phyloP scores from a whole-genome alignment of 2,888 invertebrate genomes.

The Xanthia togata region DNA sequence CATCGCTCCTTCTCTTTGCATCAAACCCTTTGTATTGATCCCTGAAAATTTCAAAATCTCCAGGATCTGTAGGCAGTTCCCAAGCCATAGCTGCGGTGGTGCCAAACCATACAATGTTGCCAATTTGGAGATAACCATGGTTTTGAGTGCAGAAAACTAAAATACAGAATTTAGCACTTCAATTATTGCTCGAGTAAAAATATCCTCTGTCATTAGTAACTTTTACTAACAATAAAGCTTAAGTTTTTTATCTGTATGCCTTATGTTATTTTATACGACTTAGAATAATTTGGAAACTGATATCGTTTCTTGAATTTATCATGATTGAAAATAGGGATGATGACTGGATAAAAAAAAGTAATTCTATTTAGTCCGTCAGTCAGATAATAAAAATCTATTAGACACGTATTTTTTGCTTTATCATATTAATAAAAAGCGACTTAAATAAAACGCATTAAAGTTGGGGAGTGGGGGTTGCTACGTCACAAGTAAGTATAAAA shows the following conservation, averaged over 20 bases:
- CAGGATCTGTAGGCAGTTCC: slow-evolving; percentile 92
- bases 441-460: no score
- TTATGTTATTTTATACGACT: neutral
- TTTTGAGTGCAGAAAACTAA: slow-evolving; percentile 92
- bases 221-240: neutral
- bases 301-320: neutral
- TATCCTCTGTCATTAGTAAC: neutral
- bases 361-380: no score
- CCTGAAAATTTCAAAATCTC: slow-evolving; percentile 75
- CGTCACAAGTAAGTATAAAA: no score
- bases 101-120: slow-evolving; percentile 92
- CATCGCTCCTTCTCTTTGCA: slow-evolving; percentile 75
- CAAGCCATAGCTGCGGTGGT: slow-evolving; percentile 94
- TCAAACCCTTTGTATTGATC: slow-evolving; percentile 70
- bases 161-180: slow-evolving; percentile 43
- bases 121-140: slow-evolving; percentile 90
- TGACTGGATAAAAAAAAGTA: no score
- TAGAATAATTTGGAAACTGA: neutral
- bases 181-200: neutral
- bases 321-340: no score
- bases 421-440: no score
- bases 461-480: no score
- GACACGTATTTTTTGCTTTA: no score
- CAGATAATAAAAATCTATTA: no score
- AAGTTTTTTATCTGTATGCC: neutral